phyloP scores from a whole-genome alignment of 2,888 invertebrate genomes.

The Caenorhabditis sp. region DNA sequence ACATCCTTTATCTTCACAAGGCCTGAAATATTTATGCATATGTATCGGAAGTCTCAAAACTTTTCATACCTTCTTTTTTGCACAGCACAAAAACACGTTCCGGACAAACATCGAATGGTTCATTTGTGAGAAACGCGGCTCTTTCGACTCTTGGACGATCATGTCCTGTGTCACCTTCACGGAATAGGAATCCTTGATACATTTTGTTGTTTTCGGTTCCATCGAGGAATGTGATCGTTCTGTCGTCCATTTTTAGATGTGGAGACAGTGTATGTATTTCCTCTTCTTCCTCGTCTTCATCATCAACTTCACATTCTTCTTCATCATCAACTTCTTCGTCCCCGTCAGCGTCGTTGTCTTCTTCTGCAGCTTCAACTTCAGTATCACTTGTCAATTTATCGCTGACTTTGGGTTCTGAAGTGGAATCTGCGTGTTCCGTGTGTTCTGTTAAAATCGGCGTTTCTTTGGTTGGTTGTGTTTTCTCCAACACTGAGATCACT shows the following conservation, averaged over 20 bases:
- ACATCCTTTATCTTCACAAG: not conserved
- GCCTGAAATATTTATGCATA: not conserved
- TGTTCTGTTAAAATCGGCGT: no score
- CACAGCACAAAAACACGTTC: no score
- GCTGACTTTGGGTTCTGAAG: no score
- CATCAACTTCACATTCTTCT: not conserved
- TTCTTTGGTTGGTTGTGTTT: no score
- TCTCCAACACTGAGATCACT: not conserved
- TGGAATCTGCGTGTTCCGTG: no score
- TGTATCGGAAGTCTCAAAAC: not conserved
- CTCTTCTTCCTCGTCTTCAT: not conserved
- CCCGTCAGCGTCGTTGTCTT: no score
- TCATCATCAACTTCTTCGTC: not conserved
- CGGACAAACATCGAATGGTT: not conserved
- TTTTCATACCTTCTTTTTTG: not conserved
- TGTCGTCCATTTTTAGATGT: not conserved
- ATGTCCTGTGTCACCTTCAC: not conserved
- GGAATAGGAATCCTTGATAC: constrained; percentile 32
- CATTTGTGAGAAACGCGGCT: not conserved
- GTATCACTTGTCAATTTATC: no score
- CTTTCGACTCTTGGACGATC: constrained; percentile 9
- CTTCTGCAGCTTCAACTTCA: no score
- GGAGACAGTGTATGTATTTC: not conserved
- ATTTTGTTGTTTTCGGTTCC: not conserved
- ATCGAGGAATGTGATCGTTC: not conserved